Base-by-base conservation (phyloP, 2,113 vertebrate genomes). In the Pyxicephalus adspersus region DNA sequence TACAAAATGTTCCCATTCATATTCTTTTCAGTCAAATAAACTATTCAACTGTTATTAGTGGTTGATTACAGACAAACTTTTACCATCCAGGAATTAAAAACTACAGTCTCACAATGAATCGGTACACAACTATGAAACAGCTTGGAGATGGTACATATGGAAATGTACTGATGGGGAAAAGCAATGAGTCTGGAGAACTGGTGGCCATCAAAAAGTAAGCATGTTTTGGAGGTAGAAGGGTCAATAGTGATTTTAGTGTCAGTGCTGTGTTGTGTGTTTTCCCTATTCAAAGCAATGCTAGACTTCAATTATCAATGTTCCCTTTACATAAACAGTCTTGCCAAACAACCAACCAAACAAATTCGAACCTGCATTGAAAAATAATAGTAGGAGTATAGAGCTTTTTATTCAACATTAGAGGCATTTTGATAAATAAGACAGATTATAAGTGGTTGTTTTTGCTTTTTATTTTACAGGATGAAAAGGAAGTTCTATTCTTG, bases 401-500 rank as follows among this genome's bases (percentile, higher is more conserved):
- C 5, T 38, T 38, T 38, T 38, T 38, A 38, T 38, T 38, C 34
- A 38, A 1, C 38, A 38, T 38, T 38, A 9, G 38, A 38, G 8
- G 38, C 7, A 38, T 8, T 38, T 38, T 38, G 38, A 38, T 38
- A 38, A 4, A 38, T 38, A 9, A 38, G 38, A 38, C 38, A 38
- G 38, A n/a, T n/a, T n/a, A n/a, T 19, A 28, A 20, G 18, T 51
- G 75, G 51, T 67, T 7, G 22, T 75, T 18, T 7, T 28, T 18
- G 51, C 2, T 79, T 26, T 38, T 63, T n/a, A 2, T 68, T 68
- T 89, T 90, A 86, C 86, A 99, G 98, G 87, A 99, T 99, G 98
- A 99, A 99, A 92, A 96, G 96, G 34, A 99, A 99, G 84, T 99
- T 99, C 87, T 99, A 97, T 86, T 98, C 98, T 2, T 99, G 98